Conservation (phyloP, 2,113 vertebrate species). For the Patagioenas fasciata region DNA sequence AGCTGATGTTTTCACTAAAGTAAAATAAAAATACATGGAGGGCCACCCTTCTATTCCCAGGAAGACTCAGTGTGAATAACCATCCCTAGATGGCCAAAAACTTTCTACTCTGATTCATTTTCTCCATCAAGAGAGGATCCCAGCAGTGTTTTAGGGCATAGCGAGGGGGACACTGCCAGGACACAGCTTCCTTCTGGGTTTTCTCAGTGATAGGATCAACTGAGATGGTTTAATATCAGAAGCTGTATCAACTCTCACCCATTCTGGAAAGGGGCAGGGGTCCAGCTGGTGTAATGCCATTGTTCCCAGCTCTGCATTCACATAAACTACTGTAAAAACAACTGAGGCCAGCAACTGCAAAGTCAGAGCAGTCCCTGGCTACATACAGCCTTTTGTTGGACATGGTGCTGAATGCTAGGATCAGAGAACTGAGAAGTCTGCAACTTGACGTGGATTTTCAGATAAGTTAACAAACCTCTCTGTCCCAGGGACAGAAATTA, state of each 20-base stretch:
- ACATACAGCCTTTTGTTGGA: background rate
- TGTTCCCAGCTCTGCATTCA: background rate
- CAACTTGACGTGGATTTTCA: background rate
- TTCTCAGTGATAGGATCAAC: background rate
- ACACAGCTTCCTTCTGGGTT: background rate
- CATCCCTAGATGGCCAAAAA: background rate
- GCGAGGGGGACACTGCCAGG: background rate
- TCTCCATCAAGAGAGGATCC: background rate
- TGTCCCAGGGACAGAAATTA: background rate
- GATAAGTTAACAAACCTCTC: background rate
- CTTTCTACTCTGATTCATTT: background rate
- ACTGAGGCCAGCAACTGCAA: background rate
- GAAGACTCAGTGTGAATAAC: background rate
- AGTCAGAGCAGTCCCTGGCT: background rate
- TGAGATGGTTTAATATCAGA: background rate
- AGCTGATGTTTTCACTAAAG: background rate
- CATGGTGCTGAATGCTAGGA: background rate
- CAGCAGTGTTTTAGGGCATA: background rate
- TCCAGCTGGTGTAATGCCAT: background rate
- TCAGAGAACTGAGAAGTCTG: background rate
- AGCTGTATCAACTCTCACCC: background rate
- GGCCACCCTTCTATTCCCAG: background rate
- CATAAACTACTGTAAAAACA: background rate
- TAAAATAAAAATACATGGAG: background rate
- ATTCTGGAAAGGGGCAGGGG: background rate